These are phyloP conservation scores for Augochlora pura DNA, from an alignment of 1,140 invertebrate genomes.

Conservation along the genomic window DNA sequence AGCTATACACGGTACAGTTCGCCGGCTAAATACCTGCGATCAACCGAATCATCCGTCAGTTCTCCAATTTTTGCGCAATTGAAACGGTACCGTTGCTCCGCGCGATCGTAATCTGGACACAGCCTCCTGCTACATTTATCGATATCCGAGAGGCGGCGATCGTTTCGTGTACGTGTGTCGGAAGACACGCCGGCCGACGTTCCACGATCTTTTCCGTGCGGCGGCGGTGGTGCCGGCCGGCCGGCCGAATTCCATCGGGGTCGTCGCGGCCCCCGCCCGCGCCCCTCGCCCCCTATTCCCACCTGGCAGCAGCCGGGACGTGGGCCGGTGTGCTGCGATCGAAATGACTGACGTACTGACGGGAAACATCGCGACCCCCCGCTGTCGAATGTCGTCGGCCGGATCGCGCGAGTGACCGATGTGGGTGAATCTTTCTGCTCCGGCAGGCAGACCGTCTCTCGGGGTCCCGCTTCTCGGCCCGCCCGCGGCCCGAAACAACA, in stretches of 20 bases:
- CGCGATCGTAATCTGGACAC: slow-evolving; percentile 24
- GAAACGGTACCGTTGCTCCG: not conserved
- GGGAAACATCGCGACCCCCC: slow-evolving; percentile 76
- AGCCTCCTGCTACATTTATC: slow-evolving; percentile 30
- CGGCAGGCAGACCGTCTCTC: slow-evolving; percentile 21
- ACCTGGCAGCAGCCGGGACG: slow-evolving; percentile 17
- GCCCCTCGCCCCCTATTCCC: slow-evolving; percentile 38
- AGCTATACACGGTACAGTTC: not conserved
- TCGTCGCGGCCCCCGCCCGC: slow-evolving; percentile 54
- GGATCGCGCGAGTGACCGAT: slow-evolving; percentile 74
- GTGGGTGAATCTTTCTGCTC: slow-evolving; percentile 71
- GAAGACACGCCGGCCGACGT: no score
- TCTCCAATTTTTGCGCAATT: slow-evolving; percentile 28
- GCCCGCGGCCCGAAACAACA: slow-evolving; percentile 7
- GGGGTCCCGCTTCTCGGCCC: not conserved
- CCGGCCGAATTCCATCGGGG: slow-evolving; percentile 67
- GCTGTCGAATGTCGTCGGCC: slow-evolving; percentile 76
- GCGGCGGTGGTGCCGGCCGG: not conserved
- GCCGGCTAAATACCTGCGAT: not conserved
- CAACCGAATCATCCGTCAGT: not conserved
- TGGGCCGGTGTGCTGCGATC: slow-evolving; percentile 73
- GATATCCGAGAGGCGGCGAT: not conserved
- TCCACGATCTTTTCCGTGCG: no score
- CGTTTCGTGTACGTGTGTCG: not conserved
- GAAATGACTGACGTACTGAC: slow-evolving; percentile 77